These are phyloP conservation scores for Macrobrachium rosenbergii DNA, from an alignment of 1,140 invertebrate genomes.

Conservation along the genomic window DNA sequence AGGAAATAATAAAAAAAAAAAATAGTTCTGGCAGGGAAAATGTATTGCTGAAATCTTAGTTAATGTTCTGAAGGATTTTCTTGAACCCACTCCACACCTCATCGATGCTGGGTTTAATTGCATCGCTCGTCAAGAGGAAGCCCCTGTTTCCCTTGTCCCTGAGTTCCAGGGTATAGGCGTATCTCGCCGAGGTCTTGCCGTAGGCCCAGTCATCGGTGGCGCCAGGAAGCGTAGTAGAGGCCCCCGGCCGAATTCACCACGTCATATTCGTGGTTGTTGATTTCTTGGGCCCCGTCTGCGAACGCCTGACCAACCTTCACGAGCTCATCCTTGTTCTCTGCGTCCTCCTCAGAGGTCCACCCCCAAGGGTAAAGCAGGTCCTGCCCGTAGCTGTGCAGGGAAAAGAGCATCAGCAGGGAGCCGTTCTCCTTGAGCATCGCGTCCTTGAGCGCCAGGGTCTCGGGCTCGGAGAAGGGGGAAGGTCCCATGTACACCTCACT, in stretches of 20 bases:
- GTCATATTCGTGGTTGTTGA: neutral
- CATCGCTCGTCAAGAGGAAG: conserved; percentile 79
- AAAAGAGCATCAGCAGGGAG: conserved; percentile 80
- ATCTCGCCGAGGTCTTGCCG: conserved; percentile 68
- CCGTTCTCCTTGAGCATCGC: conserved; percentile 51
- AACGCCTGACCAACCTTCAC: neutral
- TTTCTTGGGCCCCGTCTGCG: neutral
- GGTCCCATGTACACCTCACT: conserved; percentile 71
- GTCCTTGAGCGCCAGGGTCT: conserved; percentile 68
- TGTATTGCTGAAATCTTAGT: no score
- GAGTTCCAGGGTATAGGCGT: conserved; percentile 81
- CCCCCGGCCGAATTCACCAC: conserved; percentile 58
- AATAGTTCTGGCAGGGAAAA: no score
- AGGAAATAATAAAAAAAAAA: no score
- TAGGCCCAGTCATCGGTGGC: conserved; percentile 72
- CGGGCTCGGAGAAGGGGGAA: conserved; percentile 71
- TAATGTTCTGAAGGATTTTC: neutral
- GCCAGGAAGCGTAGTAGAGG: conserved; percentile 69
- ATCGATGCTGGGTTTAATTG: conserved; percentile 79
- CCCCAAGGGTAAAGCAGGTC: conserved; percentile 89
- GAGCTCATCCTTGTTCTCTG: conserved; percentile 4
- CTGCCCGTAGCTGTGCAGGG: conserved; percentile 90
- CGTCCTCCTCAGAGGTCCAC: neutral
- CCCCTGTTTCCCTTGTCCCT: conserved; percentile 79
- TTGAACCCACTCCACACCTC: conserved; percentile 81